Base-by-base conservation (phyloP, 2,113 vertebrate genomes). In the Patagioenas fasciata region DNA sequence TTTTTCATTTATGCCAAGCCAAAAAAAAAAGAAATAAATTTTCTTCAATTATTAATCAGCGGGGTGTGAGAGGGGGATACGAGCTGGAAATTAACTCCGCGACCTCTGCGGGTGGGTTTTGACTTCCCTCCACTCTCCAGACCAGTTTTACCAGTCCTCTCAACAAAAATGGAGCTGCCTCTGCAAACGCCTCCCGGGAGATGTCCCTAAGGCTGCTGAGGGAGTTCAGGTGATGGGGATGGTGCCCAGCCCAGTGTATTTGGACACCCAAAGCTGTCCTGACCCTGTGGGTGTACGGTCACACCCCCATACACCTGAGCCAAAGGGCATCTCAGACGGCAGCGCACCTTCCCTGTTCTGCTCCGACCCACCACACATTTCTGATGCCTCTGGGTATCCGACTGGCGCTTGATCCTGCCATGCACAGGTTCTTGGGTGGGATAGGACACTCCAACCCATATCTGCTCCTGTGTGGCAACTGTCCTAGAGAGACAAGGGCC, bases 11-110 rank as follows among this genome's bases (percentile, higher is more conserved):
- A 96, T 91, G 90, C 86, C 36, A 65, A 61, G 75, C 57, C 6
- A 20, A 5, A 16, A 44, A 17, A 80, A 64, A 69, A 94, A 94
- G 93, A 97, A 97, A 97, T 90, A 86, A 80, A 89, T 95, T 97
- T 97, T 87, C 96, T 96, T 97, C 96, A 97, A 95, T 97, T 96
- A 97, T 97, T 96, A 98, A 97, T 95, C 97, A 97, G 70, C 2
- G 73, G 97, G 86, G 95, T 97, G 97, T 97, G 97, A 97, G 97
- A 94, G 83, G 78, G 91, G 93, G 48, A 81, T 97, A 91, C 2
- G 8, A 93, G 92, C 90, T 95, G 91, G 88, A 96, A 96, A 97
- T 97, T 92, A 97, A 92, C 95, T 94, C 83, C 0, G 1, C 95
- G 96, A 96, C 96, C 94, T 97, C 93, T 82, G 51, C 13, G 66